Evolutionary conservation across 2,113 vertebrate genomes (phyloP).

Genomic region (Struthio camelus): DNA sequence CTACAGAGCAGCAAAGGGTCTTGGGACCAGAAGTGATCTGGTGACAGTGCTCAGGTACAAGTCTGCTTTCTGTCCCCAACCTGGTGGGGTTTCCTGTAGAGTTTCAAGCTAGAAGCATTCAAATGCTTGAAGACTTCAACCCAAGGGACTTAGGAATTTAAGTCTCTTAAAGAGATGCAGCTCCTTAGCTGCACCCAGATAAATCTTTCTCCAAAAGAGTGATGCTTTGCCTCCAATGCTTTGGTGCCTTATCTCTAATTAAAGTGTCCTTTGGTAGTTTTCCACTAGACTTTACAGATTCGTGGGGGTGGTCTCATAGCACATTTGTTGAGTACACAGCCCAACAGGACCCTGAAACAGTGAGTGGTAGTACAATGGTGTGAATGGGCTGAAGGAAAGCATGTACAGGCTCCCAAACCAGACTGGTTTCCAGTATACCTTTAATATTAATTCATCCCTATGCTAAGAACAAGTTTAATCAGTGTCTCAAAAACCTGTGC

Average conservation of each 20-base stretch:
- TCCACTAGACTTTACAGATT: neutral
- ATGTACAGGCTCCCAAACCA: neutral
- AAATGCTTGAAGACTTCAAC: neutral
- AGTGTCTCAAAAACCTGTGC: neutral
- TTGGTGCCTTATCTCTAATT: neutral
- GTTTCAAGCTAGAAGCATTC: neutral
- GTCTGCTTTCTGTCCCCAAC: neutral
- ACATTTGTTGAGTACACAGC: neutral
- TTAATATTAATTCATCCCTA: neutral
- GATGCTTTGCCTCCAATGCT: neutral
- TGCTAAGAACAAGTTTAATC: neutral
- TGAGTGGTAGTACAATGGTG: neutral
- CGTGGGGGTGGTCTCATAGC: neutral
- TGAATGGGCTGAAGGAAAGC: neutral
- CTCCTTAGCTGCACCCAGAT: neutral
- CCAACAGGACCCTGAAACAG: neutral
- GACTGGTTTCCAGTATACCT: neutral
- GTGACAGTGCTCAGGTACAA: neutral
- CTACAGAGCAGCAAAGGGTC: neutral
- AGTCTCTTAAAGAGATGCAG: neutral
- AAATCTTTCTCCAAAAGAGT: neutral
- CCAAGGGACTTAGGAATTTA: neutral
- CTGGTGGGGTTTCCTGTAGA: neutral
- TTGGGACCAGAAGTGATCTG: neutral
- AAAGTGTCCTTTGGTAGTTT: neutral